A percentile compares a stretch with the other conserved stretches of the same genome.
These are phyloP conservation scores for Falco novaeseelandiae DNA, from an alignment of 2,797 vertebrate species.

Conservation along the genomic window DNA sequence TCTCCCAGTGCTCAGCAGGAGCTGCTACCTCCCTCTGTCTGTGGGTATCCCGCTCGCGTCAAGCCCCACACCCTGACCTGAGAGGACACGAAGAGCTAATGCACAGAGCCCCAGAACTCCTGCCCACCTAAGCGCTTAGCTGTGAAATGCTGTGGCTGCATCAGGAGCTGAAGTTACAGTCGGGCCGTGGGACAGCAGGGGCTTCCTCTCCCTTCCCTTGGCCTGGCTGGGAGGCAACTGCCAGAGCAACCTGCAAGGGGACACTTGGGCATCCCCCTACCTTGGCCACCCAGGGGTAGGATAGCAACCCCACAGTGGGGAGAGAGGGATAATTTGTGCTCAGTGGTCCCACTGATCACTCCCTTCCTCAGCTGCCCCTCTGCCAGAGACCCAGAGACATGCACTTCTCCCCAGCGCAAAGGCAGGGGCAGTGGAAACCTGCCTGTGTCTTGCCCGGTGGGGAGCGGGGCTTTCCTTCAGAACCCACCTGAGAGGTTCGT, in stretches of 20 bases:
- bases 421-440: accelerated
- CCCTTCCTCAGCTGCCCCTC: background rate
- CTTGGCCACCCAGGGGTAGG: background rate
- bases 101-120: background rate
- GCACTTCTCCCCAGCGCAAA: background rate
- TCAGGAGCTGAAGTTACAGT: background rate
- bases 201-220: background rate
- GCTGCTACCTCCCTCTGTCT: background rate
- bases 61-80: background rate
- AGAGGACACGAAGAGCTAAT: background rate
- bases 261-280: too few species aligned
- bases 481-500: slow-evolving; percentile 77
- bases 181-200: background rate
- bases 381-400: background rate
- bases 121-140: background rate
- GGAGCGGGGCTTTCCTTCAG: accelerated
- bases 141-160: background rate
- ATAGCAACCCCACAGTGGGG: background rate
- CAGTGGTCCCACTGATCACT: too few species aligned
- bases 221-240: background rate
- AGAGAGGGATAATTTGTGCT: background rate
- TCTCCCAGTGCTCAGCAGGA: background rate
- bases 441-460: too few species aligned
- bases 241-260: background rate
- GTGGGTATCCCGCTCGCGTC: too few species aligned